These are phyloP conservation scores for Eriocheir sinensis DNA, from an alignment of 1,140 invertebrate species.

Conservation along the genomic window DNA sequence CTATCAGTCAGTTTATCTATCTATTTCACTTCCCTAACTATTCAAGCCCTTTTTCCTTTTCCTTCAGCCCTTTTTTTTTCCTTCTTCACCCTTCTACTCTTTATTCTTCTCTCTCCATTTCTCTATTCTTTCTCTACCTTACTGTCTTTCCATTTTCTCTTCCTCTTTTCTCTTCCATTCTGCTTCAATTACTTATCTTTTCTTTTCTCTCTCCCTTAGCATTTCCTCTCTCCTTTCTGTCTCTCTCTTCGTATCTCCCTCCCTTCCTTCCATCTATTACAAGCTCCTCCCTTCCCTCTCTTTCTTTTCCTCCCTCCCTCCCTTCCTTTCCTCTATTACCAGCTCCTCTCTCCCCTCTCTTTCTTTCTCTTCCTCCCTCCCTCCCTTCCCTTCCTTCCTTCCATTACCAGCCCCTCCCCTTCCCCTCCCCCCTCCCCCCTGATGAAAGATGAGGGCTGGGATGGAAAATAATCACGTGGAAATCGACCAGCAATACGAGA, in stretches of 20 bases:
- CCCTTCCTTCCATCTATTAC: neutral
- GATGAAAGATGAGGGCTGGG: neutral
- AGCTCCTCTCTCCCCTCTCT: neutral
- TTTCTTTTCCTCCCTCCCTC: neutral
- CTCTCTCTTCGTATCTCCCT: neutral
- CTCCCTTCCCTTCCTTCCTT: neutral
- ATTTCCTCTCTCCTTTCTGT: neutral
- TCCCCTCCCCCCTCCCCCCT: neutral
- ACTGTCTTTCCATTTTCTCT: neutral
- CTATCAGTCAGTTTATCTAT: too few relatives aligned
- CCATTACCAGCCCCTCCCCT: neutral
- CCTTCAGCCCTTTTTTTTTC: too few relatives aligned
- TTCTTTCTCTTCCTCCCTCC: neutral
- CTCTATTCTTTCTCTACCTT: neutral
- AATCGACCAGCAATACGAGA: neutral
- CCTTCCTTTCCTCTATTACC: neutral
- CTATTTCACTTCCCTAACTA: too few relatives aligned
- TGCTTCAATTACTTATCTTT: neutral
- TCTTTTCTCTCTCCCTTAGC: neutral
- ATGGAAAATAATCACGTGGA: neutral
- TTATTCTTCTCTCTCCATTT: conserved; percentile 13
- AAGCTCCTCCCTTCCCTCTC: neutral
- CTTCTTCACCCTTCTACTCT: neutral
- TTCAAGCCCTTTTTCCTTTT: too few relatives aligned
- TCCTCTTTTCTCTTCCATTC: neutral